Evolutionary conservation across 2,797 vertebrate species (phyloP), one percentile per base, ranked within the genome.

Genomic region (Pempheris klunzingeri): DNA sequence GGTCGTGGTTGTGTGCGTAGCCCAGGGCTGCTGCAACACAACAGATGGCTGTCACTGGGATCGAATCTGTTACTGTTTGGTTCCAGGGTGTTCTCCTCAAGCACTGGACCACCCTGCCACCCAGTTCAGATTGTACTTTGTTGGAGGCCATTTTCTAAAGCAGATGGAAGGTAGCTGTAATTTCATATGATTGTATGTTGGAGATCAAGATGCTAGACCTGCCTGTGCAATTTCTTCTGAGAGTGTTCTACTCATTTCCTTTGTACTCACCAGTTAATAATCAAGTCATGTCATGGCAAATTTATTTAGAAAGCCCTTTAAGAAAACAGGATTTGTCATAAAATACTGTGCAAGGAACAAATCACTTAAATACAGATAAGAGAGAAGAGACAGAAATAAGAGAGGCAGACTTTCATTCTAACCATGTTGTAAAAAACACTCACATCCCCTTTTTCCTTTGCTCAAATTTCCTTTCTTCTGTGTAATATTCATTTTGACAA

Each of bases 31-130:
- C 84, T 65, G 65, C 76, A 70, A 60, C 84, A 82, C 83, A 82
- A 90, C 93, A 93, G 91, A 93, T 92, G 92, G 92, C 88, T 84
- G 84, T 90, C 52, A 81, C 86, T 89, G 90, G 87, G 90, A 90
- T 80, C 32, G 65, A 93, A 90, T 91, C 92, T 92, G 92, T 92
- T 88, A 65, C 83, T 91, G 84, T 91, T 92, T 93, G 91, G 74
- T 92, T 90, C 77, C 89, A 88, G 90, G 90, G 85, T 78, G 86
- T 87, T 92, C 83, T 92, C 91, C 91, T 92, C 87, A 13, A 86
- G 89, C 87, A 44, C 70, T n/a, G 24, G 78, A 78, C 87, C 83
- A 79, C 67, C 71, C 78, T 47, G 82, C 82, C 84, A 85, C 87
- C 77, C 83, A 82, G 74, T 89, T 90, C 79, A 82, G 67, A 78